Evolutionary conservation across 2,113 vertebrate species (phyloP).

Genomic region (Bos javanicus): DNA sequence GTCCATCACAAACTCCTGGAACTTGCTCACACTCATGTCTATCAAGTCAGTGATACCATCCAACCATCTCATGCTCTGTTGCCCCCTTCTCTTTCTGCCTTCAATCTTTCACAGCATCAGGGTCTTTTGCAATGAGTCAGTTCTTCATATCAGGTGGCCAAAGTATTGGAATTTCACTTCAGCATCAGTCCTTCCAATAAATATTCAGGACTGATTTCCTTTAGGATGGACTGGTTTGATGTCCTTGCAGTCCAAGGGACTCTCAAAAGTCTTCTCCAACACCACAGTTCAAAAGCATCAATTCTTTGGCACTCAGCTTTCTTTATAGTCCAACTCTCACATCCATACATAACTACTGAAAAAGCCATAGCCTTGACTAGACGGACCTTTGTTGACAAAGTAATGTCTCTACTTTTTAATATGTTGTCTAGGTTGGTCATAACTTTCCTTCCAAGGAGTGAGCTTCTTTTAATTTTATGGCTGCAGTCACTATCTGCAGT

Average conservation of each 20-base stretch:
- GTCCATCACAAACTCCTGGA: background rate
- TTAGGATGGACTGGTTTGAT: background rate
- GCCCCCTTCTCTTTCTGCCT: background rate
- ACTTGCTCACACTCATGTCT: background rate
- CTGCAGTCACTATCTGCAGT: too few species aligned
- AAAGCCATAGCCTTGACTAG: background rate
- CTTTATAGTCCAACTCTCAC: background rate
- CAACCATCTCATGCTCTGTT: background rate
- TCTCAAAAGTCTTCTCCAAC: background rate
- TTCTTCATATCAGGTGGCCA: background rate
- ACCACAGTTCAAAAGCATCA: background rate
- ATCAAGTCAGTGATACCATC: background rate
- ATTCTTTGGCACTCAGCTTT: background rate
- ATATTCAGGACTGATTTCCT: background rate
- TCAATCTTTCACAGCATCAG: background rate
- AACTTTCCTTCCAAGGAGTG: background rate
- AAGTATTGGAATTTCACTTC: background rate
- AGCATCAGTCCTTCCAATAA: background rate
- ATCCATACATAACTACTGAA: background rate
- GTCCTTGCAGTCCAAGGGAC: background rate
- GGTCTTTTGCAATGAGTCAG: background rate
- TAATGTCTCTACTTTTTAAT: background rate
- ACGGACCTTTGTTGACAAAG: rapidly evolving
- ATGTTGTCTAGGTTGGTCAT: background rate
- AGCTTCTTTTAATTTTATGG: background rate